Percentiles rank a stretch among this genome's conserved stretches.
These are phyloP conservation scores for Helicorthomorpha holstii DNA, from an alignment of 1,140 invertebrate species.

Conservation along the genomic window DNA sequence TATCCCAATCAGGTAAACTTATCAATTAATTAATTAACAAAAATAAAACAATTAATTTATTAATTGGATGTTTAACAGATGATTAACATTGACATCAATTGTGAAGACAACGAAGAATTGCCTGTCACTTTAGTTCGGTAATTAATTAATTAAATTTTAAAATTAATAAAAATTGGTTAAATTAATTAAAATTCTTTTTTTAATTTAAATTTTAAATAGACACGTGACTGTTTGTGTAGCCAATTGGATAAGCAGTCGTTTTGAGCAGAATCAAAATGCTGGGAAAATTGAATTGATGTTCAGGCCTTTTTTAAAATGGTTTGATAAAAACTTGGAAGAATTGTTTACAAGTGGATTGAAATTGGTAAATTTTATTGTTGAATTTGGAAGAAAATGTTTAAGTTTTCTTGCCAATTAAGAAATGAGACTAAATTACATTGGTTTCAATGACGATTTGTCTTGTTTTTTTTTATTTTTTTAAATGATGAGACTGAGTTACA, in stretches of 20 bases:
- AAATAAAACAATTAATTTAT: no score
- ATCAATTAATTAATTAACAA: not conserved
- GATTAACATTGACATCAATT: not conserved
- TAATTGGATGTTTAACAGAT: not conserved
- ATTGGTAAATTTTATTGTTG: not conserved
- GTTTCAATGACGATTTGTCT: no score
- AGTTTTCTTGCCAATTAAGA: no score
- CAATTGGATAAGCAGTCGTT: no score
- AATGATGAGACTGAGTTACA: no score
- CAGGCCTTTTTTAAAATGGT: constrained; percentile 1
- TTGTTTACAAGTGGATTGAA: not conserved
- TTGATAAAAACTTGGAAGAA: not conserved
- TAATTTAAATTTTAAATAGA: no score
- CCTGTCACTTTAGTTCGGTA: not conserved
- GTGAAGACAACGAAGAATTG: not conserved
- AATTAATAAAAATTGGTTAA: no score
- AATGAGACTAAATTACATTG: no score
- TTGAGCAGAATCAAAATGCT: not conserved
- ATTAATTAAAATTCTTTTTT: no score
- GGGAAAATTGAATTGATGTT: not conserved
- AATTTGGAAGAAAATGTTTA: no score
- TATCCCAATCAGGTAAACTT: not conserved
- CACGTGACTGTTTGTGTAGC: no score
- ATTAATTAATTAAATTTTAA: not conserved
- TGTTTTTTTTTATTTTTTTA: no score